phyloP scores from a whole-genome alignment of 2,113 vertebrate genomes.

The Carollia perspicillata region DNA sequence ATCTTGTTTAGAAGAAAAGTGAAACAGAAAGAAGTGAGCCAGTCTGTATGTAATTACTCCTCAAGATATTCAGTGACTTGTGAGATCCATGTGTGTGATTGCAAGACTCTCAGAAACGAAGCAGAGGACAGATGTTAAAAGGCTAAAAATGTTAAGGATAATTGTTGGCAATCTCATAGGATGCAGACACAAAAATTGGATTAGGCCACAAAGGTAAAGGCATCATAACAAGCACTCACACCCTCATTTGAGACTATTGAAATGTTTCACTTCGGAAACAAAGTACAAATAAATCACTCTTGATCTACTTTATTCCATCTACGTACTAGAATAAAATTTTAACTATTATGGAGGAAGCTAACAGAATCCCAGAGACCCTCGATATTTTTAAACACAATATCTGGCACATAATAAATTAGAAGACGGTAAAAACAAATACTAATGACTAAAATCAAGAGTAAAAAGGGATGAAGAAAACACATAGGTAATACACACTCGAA shows the following conservation, averaged over 20 bases:
- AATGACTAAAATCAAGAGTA: not conserved
- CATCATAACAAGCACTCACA: not conserved
- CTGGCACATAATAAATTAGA: not conserved
- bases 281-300: not conserved
- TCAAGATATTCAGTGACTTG: not conserved
- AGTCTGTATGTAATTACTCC: not conserved
- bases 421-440: not conserved
- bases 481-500: not conserved
- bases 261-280: not conserved
- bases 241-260: not conserved
- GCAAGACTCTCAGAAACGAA: not conserved
- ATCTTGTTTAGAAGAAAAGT: not conserved
- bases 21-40: not conserved
- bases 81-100: not conserved
- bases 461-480: not conserved
- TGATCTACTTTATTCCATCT: not conserved
- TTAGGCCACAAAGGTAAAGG: not conserved
- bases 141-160: not conserved
- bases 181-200: not conserved
- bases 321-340: not conserved
- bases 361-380: not conserved
- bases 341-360: not conserved
- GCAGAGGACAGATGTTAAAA: not conserved
- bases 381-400: not conserved
- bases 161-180: not conserved